Percentiles rank a stretch among this genome's conserved stretches.
Evolutionary conservation across 1,140 invertebrate species (phyloP).

Genomic region (Drosophila tristis): DNA sequence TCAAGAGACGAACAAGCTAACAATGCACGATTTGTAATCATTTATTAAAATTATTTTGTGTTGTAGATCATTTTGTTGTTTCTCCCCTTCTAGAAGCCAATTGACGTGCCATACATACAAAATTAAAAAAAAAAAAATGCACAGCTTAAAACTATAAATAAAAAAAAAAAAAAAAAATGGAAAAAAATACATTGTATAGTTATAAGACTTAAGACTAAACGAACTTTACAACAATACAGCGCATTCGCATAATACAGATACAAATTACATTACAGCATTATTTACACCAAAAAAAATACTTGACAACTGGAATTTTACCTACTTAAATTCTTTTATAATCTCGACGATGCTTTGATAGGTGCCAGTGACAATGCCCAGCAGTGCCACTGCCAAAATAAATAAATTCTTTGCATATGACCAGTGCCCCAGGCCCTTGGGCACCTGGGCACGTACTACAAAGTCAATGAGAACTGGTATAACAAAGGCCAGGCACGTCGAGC

Average conservation of each 20-base stretch:
- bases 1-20: not conserved
- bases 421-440: constrained; percentile 83
- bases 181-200: constrained; percentile 37
- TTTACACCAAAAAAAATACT: constrained; percentile 44
- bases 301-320: constrained; percentile 28
- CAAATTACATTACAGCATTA: constrained; percentile 47
- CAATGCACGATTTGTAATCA: constrained; percentile 44
- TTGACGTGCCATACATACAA: constrained; percentile 41
- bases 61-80: constrained; percentile 31
- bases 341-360: constrained; percentile 89
- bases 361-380: constrained; percentile 89
- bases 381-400: constrained; percentile 88
- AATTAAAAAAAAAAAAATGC: constrained; percentile 40
- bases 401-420: constrained; percentile 86
- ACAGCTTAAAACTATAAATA: constrained; percentile 66
- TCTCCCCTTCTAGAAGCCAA: constrained; percentile 14
- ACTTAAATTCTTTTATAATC: constrained; percentile 86
- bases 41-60: constrained; percentile 58
- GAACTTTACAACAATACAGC: constrained; percentile 37
- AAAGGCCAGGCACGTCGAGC: constrained; percentile 93
- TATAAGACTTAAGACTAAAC: constrained; percentile 50
- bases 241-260: constrained; percentile 47
- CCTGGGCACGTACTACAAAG: constrained; percentile 87
- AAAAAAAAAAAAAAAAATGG: constrained; percentile 21
- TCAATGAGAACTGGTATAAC: constrained; percentile 95